Base-by-base conservation (phyloP, 1,140 invertebrate genomes). In the Saccostrea glomerata region DNA sequence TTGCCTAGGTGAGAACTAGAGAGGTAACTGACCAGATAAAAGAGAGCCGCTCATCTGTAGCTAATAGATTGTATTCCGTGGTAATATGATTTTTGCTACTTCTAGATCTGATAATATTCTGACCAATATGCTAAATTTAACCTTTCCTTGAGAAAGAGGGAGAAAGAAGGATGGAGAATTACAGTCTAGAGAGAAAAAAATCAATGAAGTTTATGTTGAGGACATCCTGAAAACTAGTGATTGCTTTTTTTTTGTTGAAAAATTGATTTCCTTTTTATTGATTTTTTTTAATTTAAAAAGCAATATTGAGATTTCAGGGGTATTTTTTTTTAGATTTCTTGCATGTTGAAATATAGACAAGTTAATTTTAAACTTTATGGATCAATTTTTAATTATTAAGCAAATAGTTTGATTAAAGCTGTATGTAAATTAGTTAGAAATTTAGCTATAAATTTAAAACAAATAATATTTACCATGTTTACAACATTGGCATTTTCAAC, bases 21-120 rank as follows among this genome's bases (percentile, higher is more conserved):
- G 70, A 36, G 70, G 30, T 77, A 36, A 73, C 36, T 73, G 70
- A 73, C 70, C 70, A 73, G 70, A 73, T 73, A 73, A 73, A 73
- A 30, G 70, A 15, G 15, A 77, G 9, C 11, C 30, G 70, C 2
- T 73, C 66, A 73, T 73, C n/a, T 73, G 66, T 23, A 23, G 66
- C 23, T 23, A 23, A 73, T 77, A 30, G 30, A 77, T 63, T 63
- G 58, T 63, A 63, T 20, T 63, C 15, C 17, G 17, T 63, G 15
- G 17, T 63, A 63, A 63, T n/a, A 63, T 6, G 58, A 20, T 63
- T 63, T 58, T 63, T 63, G 58, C 58, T 63, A n/a, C 5, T 63
- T 6, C n/a, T 6, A 20, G 58, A 20, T 17, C 17, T 63, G 58
- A 63, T 63, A 20, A 20, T 60, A 7, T 63, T 63, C 15, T 63